Base-by-base conservation (phyloP, 2,888 invertebrate species). In the Diplazon laetatorius region DNA sequence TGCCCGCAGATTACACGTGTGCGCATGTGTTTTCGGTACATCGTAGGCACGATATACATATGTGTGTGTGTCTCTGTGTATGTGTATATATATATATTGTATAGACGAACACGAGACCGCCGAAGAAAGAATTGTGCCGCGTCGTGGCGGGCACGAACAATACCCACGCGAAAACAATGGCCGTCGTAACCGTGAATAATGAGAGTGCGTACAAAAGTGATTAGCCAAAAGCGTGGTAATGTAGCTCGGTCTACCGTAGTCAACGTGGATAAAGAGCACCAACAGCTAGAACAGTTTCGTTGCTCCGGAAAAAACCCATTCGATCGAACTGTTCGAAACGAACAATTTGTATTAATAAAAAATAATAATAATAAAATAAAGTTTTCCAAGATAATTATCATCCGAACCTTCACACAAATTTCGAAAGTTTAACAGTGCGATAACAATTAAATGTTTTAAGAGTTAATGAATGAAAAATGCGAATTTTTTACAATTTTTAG, bases 151-250 rank as follows among this genome's bases (percentile, higher is more conserved):
- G 50, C 44, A 20, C 62, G 44, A 78, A 75, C 66, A 75, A 71
- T 66, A 71, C 60, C 25, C 14, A 55, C 71, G n/a, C 46, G 30
- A 46, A 71, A 75, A 78, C 78, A 78, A 78, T 75, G 48, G 66
- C 25, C 66, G 42, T 75, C 59, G 66, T 71, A 65, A 71, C 70
- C 37, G 50, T 75, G 68, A 75, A 75, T 78, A 78, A 78, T 75
- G 74, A 78, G 74, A 78, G 68, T 75, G 63, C 55, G 14, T 75
- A 63, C 78, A 62, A 57, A 75, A 78, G 65, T 78, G 71, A 75
- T 78, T 78, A 72, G 75, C 78, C 57, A 72, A 74, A 78, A 78
- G 66, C 55, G 48, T 46, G 30, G 39, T 44, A 22, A 35, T 46
- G 8, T 30, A n/a, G 30, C 39, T 52, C 48, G 9, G 20, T 20